Evolutionary conservation across 2,888 invertebrate species (phyloP), one percentile per base, ranked within the genome.

Genomic region (Smittia aterrima): DNA sequence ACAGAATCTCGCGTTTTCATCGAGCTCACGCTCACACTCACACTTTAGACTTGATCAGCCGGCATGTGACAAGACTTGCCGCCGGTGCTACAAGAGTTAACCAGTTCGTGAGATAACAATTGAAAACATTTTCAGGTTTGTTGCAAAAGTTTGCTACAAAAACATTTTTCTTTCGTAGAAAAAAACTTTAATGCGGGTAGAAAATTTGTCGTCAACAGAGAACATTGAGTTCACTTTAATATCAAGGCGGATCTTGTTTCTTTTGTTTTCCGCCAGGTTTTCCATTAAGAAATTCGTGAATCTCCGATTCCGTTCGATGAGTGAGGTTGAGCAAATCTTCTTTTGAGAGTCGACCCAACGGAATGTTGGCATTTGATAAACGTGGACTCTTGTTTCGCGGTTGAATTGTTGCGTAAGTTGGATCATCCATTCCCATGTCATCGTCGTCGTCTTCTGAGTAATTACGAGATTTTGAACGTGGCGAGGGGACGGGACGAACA

Each of bases 251-350:
- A 70, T 76, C 75, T 4, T 64, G 13, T 40, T 25, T 40, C 20
- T 66, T 47, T 7, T 75, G 38, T 58, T 18, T 58, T 6, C 18
- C 7, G 1, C 22, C 71, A 6, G 27, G 25, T 58, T 72, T 75
- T 47, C 78, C 77, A 75, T 78, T 78, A 24, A 78, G 75, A 71
- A 78, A 78, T 7, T 78, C 78, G 66, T 78, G 79, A 38, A 93
- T 86, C 80, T 92, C 91, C 62, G 89, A 86, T 81, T 93, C 92
- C 1, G 92, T 90, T 78, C 90, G 89, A 77, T 91, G 87, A 90
- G 92, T 92, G 78, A 93, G 83, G 75, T 88, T 84, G 75, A 92
- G 87, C 64, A 93, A 83, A 80, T 93, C 92, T 73, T 91, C 90
- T 81, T 91, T 90, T 40, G 89, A 89, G 77, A 92, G 82, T 41